Evolutionary conservation across 2,113 vertebrate species (phyloP), one percentile per base, ranked within the genome.

Genomic region (Entosphenus tridentatus): DNA sequence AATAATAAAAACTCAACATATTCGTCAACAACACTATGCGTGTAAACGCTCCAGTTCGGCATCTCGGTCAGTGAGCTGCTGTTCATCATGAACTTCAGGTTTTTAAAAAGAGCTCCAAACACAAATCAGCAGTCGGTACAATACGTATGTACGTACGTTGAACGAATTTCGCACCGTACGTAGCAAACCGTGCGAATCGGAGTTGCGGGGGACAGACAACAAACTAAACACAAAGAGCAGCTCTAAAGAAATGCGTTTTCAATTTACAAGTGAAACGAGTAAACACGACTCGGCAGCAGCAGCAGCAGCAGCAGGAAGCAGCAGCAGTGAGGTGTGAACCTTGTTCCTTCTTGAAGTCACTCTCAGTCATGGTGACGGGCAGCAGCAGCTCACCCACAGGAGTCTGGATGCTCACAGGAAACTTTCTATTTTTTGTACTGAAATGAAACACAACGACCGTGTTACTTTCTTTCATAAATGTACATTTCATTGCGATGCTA

Each of bases 301-400:
- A 21, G 39, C 39, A 39, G 56, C 68, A 69, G 69, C 71, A 73
- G 71, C 68, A 74, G 72, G 70, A 68, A 70, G 65, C 68, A 71
- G 68, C 56, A 57, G 70, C 55, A 71, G 58, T 68, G 56, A 67
- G 9, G 54, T 70, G 67, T 56, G 56, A 70, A 96, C 91, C 86
- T 80, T 96, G 91, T 68, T 98, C 91, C 73, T 88, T 95, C 77
- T 86, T 95, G 77, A 95, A 98, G 72, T 96, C 89, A 0, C 95
- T 98, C 75, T 98, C 93, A 0, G 88, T 96, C 83, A 98, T 83
- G 78, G 96, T 96, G 69, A 87, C 68, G 0, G 90, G 89, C 18
- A 81, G 84, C 87, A 95, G 89, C 73, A 98, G 81, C 74, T 98
- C 93, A 56, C 93, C 93, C 1, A 98, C 91, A 0, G 89, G 93